Evolutionary conservation across 2,113 vertebrate genomes (phyloP), one percentile per base, ranked within the genome.

Genomic region (Hemicordylus capensis): DNA sequence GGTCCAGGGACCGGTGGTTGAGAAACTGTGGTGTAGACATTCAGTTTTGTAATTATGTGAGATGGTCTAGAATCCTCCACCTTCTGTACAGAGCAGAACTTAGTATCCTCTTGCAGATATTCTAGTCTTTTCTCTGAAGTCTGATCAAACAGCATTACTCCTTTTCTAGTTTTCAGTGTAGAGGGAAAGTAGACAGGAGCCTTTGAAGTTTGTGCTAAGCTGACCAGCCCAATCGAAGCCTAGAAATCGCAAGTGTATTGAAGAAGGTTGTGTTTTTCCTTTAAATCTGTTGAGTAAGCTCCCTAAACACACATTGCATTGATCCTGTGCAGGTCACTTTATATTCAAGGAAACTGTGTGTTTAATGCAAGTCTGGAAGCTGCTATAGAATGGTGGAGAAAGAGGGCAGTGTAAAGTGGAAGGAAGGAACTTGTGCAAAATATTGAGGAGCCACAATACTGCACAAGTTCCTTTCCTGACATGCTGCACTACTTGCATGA

Each of bases 111-210:
- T 37, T 63, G n/a, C 15, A 48, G 58, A 89, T 76, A 83, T 4
- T 37, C 64, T 24, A 81, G 80, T 83, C 80, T 77, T 90, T 80
- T 93, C 70, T 89, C 63, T 37, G 17, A 86, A 91, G 85, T 88
- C 66, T 72, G 91, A 93, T 95, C 92, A 95, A 92, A 92, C 88
- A 93, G 84, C 37, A 4, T 84, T 66, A n/a, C 61, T 80, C 19
- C 22, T 66, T 51, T 66, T 59, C n/a, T 80, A 80, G 78, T n/a
- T 80, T 84, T 85, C 66, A 75, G 90, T 85, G 39, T 20, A 24
- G 61, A 51, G 44, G 19, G 46, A 31, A 70, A 83, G 28, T 28
- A 9, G 42, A 48, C 64, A 17, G 8, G 80, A 77, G 81, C 73
- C 82, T 93, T 89, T 81, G 81, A 94, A 95, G 88, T 78, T 1